Evolutionary conservation across 2,888 invertebrate genomes (phyloP).

Genomic region (Sicus ferrugineus): DNA sequence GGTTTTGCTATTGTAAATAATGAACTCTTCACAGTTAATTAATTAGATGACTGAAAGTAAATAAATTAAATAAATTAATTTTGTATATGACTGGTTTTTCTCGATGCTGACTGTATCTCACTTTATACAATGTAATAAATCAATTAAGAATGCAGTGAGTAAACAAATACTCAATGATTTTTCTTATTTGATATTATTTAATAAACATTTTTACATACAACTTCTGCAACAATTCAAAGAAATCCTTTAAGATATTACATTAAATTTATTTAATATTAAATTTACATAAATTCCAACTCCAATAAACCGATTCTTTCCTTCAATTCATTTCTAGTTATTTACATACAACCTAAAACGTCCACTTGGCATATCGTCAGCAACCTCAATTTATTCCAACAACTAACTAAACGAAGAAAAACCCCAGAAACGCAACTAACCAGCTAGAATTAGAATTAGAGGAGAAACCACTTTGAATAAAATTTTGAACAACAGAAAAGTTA

Average conservation of each 20-base stretch:
- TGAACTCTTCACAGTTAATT: background rate
- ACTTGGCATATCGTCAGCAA: conserved; percentile 31
- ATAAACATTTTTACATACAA: too few species aligned
- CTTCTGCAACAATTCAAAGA: too few species aligned
- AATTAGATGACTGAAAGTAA: too few species aligned
- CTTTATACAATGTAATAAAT: too few species aligned
- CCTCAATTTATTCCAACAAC: conserved; percentile 14
- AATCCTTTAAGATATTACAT: too few species aligned
- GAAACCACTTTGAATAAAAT: background rate
- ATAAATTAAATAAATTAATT: too few species aligned
- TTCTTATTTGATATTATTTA: too few species aligned
- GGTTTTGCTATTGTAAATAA: background rate
- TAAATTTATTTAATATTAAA: too few species aligned
- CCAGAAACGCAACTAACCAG: background rate
- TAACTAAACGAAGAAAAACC: background rate
- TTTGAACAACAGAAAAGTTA: conserved; percentile 1
- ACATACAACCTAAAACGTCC: conserved; percentile 28
- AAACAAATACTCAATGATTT: too few species aligned
- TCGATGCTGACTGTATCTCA: too few species aligned
- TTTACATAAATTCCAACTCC: background rate
- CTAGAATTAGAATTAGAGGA: background rate
- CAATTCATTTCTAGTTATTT: conserved; percentile 13
- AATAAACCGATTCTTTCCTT: background rate
- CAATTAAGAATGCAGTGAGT: too few species aligned
- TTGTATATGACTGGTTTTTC: too few species aligned